Evolutionary conservation across 1,140 invertebrate species (phyloP).

Genomic region (Octopus sinensis): DNA sequence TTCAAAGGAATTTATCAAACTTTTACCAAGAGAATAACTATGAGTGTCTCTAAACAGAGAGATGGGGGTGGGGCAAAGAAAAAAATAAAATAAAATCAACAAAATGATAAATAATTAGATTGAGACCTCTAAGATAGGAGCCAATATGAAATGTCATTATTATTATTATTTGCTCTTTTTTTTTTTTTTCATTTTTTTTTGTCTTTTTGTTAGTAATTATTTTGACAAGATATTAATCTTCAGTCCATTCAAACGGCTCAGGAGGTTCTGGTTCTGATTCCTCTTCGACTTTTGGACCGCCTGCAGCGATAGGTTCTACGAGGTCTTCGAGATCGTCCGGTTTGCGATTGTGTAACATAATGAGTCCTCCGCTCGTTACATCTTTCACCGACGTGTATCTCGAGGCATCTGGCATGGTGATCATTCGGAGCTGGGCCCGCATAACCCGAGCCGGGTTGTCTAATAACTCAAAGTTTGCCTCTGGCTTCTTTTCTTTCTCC

Average conservation of each 20-base stretch:
- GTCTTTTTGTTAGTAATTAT: too few species aligned
- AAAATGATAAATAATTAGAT: too few species aligned
- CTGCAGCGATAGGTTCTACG: constrained; percentile 87
- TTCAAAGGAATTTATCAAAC: too few species aligned
- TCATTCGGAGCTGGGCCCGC: constrained; percentile 71
- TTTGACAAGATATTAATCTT: constrained; percentile 55
- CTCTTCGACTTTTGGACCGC: constrained; percentile 88
- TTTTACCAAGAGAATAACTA: too few species aligned
- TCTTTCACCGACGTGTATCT: constrained; percentile 13
- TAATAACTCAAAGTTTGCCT: constrained; percentile 85
- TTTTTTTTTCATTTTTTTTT: background rate
- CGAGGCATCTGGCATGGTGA: background rate
- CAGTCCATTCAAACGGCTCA: constrained; percentile 92
- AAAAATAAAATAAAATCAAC: too few species aligned
- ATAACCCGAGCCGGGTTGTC: constrained; percentile 91
- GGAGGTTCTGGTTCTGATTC: constrained; percentile 89
- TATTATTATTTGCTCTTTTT: background rate
- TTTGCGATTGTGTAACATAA: constrained; percentile 79
- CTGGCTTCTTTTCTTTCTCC: constrained; percentile 70
- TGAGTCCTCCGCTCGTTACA: constrained; percentile 82
- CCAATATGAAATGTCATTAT: too few species aligned
- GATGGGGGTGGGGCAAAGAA: too few species aligned
- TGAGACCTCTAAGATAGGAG: too few species aligned
- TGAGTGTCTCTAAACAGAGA: too few species aligned
- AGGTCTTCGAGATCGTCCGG: constrained; percentile 78